Evolutionary conservation across 2,113 vertebrate species (phyloP).

Genomic region (Nerophis lumbriciformis): DNA sequence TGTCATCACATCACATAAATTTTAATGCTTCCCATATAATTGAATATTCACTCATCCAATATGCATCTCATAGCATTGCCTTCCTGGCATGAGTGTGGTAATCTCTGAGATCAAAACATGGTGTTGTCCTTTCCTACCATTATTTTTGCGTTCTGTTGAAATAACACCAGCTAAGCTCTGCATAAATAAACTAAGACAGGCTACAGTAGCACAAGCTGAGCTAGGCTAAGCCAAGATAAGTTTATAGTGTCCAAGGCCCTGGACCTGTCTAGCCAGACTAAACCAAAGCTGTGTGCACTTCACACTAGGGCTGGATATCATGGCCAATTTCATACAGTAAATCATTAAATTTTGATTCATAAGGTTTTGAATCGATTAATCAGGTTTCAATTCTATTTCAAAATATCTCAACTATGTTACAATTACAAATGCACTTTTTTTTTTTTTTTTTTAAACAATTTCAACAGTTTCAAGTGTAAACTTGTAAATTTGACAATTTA

Average conservation of each 20-base stretch:
- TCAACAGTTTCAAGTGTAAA: too few relatives aligned
- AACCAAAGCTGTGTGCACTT: constrained; percentile 13
- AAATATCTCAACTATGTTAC: too few relatives aligned
- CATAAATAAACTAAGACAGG: constrained; percentile 14
- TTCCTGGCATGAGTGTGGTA: not conserved
- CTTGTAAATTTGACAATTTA: too few relatives aligned
- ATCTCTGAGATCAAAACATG: constrained; percentile 39
- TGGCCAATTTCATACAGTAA: too few relatives aligned
- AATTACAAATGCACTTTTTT: too few relatives aligned
- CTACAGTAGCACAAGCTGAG: constrained; percentile 10
- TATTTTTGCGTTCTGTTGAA: constrained; percentile 13
- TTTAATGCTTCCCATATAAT: not conserved
- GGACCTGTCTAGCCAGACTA: constrained; percentile 9
- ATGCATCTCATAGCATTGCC: not conserved
- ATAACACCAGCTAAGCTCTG: not conserved
- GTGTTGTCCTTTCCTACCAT: constrained; percentile 22
- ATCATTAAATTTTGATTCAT: too few relatives aligned
- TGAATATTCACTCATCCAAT: not conserved
- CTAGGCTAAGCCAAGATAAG: constrained; percentile 9
- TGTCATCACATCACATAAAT: not conserved
- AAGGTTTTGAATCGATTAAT: too few relatives aligned
- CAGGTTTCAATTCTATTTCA: too few relatives aligned
- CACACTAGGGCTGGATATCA: too few relatives aligned
- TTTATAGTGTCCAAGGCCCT: not conserved
- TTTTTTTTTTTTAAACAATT: too few relatives aligned